Evolutionary conservation across 1,140 invertebrate species (phyloP).

Genomic region (Trichonephila inaurata): DNA sequence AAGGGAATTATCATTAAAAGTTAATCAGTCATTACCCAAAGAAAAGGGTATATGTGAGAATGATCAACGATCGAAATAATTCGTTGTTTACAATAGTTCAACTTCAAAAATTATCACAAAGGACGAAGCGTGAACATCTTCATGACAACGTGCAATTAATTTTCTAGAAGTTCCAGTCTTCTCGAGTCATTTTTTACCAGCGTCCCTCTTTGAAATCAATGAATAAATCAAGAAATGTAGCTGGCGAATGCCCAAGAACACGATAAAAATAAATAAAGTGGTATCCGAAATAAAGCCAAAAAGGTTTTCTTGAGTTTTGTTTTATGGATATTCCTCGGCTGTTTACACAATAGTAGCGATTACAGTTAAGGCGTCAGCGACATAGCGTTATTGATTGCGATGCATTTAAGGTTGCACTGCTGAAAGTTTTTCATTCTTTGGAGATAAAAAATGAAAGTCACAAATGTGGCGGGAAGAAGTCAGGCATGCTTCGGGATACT

Average conservation of each 20-base stretch:
- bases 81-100: slow-evolving; percentile 73
- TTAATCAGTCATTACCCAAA: slow-evolving; percentile 25
- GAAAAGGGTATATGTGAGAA: not conserved
- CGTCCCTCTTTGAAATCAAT: slow-evolving; percentile 60
- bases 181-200: slow-evolving; percentile 24
- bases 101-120: slow-evolving; percentile 59
- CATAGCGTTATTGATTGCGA: slow-evolving; percentile 70
- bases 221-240: slow-evolving; percentile 72
- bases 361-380: slow-evolving; percentile 72
- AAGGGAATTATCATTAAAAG: slow-evolving; percentile 26
- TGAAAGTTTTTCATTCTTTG: slow-evolving; percentile 38
- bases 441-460: slow-evolving; percentile 13
- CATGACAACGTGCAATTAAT: slow-evolving; percentile 68
- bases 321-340: slow-evolving; percentile 75
- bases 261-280: slow-evolving; percentile 71
- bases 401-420: slow-evolving; percentile 53
- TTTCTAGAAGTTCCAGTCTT: not conserved
- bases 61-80: slow-evolving; percentile 41
- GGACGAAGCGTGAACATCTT: slow-evolving; percentile 67
- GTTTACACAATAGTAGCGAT: slow-evolving; percentile 76
- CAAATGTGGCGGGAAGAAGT: slow-evolving; percentile 54
- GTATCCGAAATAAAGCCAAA: slow-evolving; percentile 73
- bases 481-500: slow-evolving; percentile 47
- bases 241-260: slow-evolving; percentile 62
- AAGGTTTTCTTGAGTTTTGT: slow-evolving; percentile 68